Base-by-base conservation (phyloP, 2,888 invertebrate species). In the Therioaphis trifolii region DNA sequence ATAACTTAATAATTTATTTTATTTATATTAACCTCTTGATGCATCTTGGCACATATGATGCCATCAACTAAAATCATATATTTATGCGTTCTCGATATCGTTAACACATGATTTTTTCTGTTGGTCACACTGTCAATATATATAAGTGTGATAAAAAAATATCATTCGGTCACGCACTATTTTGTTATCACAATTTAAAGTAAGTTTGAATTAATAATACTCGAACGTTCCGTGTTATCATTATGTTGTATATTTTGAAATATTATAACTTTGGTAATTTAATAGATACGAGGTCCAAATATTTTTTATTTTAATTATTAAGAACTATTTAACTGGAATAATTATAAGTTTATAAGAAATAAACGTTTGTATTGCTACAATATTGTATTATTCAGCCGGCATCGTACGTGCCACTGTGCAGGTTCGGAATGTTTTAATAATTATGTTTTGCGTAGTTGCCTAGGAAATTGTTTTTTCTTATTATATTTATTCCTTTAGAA, bases 221-320 rank as follows among this genome's bases (percentile, higher is more conserved):
- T 11, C 9, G n/a, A 63, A 63, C 29, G 18, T 14, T 29, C 15
- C 63, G 29, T 15, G 0, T 18, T 15, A 63, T 35, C 29, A 63
- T 29, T 29, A 63, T 29, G 0, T 63, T 63, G 63, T 18, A 63
- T 11, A 0, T 63, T 63, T 35, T 0, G 7, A 63, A n/a, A 29
- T 63, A 7, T 35, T 63, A 63, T 63, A 63, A 63, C 63, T 63
- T n/a, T 18, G 7, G 7, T 63, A 63, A 63, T 63, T n/a, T n/a
- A 21, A 46, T 46, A 12, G 46, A 29, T 18, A 63, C 35, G 35
- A 3, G 18, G 18, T 3, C 18, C 15, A 29, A 27, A 63, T 0
- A 18, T 29, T 63, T 63, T 63, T 29, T 29, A 3, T 63, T 29
- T 11, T 9, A 18, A 63, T 35, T 35, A 63, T 18, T 63, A 61